Conservation (phyloP, 2,113 vertebrate genomes). For the Pollimyrus isidori region DNA sequence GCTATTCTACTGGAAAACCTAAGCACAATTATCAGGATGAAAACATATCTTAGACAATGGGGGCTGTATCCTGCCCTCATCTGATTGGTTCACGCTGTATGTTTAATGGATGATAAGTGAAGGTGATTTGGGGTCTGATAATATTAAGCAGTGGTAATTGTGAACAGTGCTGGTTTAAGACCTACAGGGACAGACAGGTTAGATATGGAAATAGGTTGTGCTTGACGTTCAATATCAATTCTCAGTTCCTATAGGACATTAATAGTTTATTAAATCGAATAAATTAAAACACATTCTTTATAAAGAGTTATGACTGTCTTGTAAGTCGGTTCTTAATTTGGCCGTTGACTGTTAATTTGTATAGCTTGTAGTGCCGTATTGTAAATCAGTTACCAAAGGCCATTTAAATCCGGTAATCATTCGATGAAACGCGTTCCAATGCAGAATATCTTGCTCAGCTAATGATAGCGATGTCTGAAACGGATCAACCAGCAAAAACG, state of each 20-base stretch:
- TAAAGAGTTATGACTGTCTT: background rate
- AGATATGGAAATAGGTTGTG: background rate
- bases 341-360: background rate
- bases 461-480: background rate
- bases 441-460: background rate
- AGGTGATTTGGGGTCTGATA: constrained; percentile 94
- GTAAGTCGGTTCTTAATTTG: background rate
- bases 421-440: background rate
- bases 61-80: constrained; percentile 48
- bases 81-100: background rate
- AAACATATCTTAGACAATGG: constrained; percentile 48
- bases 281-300: background rate
- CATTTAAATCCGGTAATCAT: background rate
- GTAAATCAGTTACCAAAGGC: background rate
- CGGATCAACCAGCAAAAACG: background rate
- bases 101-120: constrained; percentile 79
- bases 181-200: constrained; percentile 54
- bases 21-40: constrained; percentile 67
- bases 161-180: constrained; percentile 70
- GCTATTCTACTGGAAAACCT: constrained; percentile 53
- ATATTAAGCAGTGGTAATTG: constrained; percentile 91
- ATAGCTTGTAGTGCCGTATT: background rate
- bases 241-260: background rate
- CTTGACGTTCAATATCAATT: background rate
- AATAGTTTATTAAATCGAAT: background rate